Evolutionary conservation across 2,113 vertebrate genomes (phyloP).

Genomic region (Rousettus leschenaultii): DNA sequence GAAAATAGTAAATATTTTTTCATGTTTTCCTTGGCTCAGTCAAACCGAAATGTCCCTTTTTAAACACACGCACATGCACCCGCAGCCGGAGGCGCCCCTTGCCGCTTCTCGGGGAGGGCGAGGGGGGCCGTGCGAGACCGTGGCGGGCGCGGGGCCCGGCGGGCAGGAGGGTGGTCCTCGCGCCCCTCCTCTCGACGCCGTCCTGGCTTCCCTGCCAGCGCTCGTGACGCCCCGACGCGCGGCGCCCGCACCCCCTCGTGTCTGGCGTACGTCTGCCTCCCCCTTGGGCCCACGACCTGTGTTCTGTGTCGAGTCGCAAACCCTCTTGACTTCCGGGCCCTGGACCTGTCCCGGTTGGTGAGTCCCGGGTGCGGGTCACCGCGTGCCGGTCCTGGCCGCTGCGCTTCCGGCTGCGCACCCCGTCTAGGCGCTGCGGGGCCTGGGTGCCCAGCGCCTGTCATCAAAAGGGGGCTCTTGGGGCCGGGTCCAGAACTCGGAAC

Average conservation of each 20-base stretch:
- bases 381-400: not conserved
- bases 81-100: accelerated
- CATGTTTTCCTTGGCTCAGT: not conserved
- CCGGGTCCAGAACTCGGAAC: not conserved
- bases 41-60: not conserved
- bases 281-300: not conserved
- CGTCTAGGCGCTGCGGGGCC: no score
- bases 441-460: not conserved
- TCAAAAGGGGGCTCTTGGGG: not conserved
- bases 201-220: no score
- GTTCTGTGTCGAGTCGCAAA: not conserved
- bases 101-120: not conserved
- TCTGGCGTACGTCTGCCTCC: no score
- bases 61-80: not conserved
- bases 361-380: not conserved
- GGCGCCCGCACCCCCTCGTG: not conserved
- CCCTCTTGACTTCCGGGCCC: not conserved
- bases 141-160: not conserved
- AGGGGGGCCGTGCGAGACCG: not conserved
- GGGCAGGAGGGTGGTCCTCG: not conserved
- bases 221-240: not conserved
- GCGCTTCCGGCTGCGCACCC: not conserved
- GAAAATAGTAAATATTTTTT: not conserved
- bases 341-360: not conserved
- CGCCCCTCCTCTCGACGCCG: no score